Base-by-base conservation (phyloP, 1,140 invertebrate species). In the Plodia interpunctella region DNA sequence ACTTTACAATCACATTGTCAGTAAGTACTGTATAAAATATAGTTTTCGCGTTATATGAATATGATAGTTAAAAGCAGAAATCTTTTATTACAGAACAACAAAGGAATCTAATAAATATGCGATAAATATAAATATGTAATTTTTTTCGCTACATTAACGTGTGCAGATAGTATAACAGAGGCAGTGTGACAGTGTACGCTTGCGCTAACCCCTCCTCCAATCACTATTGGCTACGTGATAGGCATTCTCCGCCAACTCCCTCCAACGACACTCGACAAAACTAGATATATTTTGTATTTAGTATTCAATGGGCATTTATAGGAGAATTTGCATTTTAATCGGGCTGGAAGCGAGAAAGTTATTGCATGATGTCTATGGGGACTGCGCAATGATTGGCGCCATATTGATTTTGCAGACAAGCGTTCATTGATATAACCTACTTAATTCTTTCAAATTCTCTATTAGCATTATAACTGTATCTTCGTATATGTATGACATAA, bases 241-340 rank as follows among this genome's bases (percentile, higher is more conserved):
- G n/a, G 8, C 49, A 51, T 51, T 51, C 13, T 51, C 20, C 5
- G 18, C 19, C 19, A 20, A 20, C 49, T 51, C 18, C 18, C 49
- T 51, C 5, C 18, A 51, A 0, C 18, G 20, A 4, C 8, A 20
- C 18, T 1, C 18, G 18, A 21, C 49, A 51, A 51, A 20, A 21
- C 18, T 20, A 19, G 8, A 2, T 51, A 11, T 20, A 51, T 51
- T n/a, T 51, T 10, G 13, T 44, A 44, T 44, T 44, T 44, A 44
- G 38, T 44, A 44, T 44, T 44, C 38, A 44, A 44, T 44, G 38
- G 38, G 15, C 38, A 44, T 44, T 44, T 44, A 44, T 44, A 44
- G 38, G 38, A 44, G 38, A 44, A 51, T 51, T 51, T 20, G 49
- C 18, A 53, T 21, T 53, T 53, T 53, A 15, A 53, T 53, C 20